These are phyloP conservation scores for Pristionchus mayeri DNA, from an alignment of 2,888 invertebrate genomes.

Conservation along the genomic window DNA sequence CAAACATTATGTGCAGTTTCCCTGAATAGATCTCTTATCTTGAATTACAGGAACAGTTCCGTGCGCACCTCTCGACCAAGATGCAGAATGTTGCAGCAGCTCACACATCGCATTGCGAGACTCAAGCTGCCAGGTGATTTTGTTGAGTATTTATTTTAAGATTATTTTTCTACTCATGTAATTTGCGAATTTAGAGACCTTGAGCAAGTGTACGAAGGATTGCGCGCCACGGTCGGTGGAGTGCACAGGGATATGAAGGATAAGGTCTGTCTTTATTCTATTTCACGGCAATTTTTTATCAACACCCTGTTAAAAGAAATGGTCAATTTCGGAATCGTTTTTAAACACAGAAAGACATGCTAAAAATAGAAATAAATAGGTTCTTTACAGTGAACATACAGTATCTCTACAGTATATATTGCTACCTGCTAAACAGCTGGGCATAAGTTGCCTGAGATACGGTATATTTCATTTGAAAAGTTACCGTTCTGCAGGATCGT, in stretches of 20 bases:
- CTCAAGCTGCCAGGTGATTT: slow-evolving; percentile 65
- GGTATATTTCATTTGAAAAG: too few species aligned
- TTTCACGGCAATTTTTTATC: slow-evolving; percentile 14
- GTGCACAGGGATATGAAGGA: slow-evolving; percentile 74
- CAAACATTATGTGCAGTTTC: too few species aligned
- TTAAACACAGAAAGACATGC: too few species aligned
- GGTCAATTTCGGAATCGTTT: too few species aligned
- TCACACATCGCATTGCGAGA: slow-evolving; percentile 74
- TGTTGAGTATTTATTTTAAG: slow-evolving; percentile 15
- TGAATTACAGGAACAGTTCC: slow-evolving; percentile 37
- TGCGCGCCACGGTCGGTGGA: slow-evolving; percentile 70
- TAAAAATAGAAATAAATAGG: too few species aligned
- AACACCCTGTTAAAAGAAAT: too few species aligned
- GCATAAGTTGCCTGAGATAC: too few species aligned
- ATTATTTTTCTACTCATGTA: background rate
- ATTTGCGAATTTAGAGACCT: slow-evolving; percentile 62
- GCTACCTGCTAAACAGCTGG: too few species aligned
- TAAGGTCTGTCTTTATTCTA: slow-evolving; percentile 50
- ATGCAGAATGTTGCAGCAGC: slow-evolving; percentile 72
- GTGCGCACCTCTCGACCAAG: slow-evolving; percentile 65
- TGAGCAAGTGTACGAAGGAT: slow-evolving; percentile 70
- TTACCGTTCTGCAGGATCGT: too few species aligned
- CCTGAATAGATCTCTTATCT: too few species aligned
- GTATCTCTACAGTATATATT: too few species aligned
- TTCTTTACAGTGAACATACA: too few species aligned